These are phyloP conservation scores for Cryptotermes secundus DNA, from an alignment of 1,140 invertebrate genomes.

Conservation along the genomic window DNA sequence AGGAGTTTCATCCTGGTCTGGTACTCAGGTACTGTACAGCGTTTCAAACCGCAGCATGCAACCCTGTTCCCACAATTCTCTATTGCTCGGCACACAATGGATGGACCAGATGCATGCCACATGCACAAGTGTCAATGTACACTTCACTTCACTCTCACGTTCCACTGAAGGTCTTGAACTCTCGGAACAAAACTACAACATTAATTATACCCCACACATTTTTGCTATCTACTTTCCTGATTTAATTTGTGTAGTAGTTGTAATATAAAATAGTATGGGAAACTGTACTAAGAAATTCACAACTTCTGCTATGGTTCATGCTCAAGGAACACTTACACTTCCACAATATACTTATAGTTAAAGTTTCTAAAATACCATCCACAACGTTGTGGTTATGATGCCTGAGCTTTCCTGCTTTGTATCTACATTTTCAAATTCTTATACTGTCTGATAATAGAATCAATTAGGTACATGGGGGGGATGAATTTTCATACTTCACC, in stretches of 20 bases:
- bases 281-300: neutral
- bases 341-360: neutral
- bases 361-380: slow-evolving; percentile 10
- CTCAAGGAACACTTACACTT: neutral
- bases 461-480: neutral
- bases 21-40: slow-evolving; percentile 3
- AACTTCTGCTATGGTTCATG: slow-evolving; percentile 6
- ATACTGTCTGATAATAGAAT: slow-evolving; percentile 9
- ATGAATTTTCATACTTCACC: too few species aligned
- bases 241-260: slow-evolving; percentile 10
- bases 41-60: neutral
- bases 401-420: neutral
- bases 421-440: slow-evolving; percentile 4
- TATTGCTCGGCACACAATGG: too few species aligned
- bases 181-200: neutral
- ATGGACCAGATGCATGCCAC: neutral
- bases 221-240: neutral
- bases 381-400: neutral
- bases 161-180: neutral
- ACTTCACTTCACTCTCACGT: neutral
- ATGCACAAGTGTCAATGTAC: neutral
- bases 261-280: slow-evolving; percentile 7
- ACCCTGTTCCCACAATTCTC: neutral
- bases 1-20: slow-evolving; percentile 4
- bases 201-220: neutral